Conservation (phyloP, 2,797 vertebrate genomes). For the Lepus townsendii region DNA sequence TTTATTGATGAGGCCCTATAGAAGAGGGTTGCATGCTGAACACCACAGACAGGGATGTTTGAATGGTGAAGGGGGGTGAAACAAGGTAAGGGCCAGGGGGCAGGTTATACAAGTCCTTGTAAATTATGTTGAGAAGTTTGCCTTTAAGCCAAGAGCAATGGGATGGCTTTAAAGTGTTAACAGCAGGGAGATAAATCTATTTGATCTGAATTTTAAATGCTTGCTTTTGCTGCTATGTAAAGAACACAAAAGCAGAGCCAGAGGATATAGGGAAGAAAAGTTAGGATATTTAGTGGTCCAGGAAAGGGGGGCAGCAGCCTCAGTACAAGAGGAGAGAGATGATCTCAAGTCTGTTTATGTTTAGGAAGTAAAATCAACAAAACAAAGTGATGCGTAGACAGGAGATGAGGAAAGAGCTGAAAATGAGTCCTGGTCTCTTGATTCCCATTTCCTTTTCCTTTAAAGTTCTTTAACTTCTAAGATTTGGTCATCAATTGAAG, state of each 20-base stretch:
- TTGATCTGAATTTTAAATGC: slow-evolving; percentile 59
- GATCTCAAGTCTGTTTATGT: too few species aligned
- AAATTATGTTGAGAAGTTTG: slow-evolving; percentile 23
- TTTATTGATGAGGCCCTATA: neutral
- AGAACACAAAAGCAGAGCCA: neutral
- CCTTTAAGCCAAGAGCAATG: slow-evolving; percentile 13
- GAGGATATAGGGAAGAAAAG: neutral
- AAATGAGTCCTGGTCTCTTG: neutral
- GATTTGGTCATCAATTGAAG: neutral
- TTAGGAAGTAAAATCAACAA: neutral
- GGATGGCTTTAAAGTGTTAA: slow-evolving; percentile 55
- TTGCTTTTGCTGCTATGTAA: slow-evolving; percentile 21
- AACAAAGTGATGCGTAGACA: neutral
- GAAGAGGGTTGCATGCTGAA: neutral
- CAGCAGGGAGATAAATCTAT: slow-evolving; percentile 17
- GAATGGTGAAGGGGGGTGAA: neutral
- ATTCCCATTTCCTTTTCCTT: neutral
- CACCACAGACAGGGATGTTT: neutral
- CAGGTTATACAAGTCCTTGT: neutral
- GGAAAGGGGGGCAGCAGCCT: neutral
- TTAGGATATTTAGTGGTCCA: neutral
- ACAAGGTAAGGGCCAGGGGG: neutral
- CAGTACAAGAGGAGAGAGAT: neutral
- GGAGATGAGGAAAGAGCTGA: neutral
- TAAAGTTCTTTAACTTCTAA: slow-evolving; percentile 17